Base-by-base conservation (phyloP, 2,797 vertebrate genomes). In the Lepus oiostolus region DNA sequence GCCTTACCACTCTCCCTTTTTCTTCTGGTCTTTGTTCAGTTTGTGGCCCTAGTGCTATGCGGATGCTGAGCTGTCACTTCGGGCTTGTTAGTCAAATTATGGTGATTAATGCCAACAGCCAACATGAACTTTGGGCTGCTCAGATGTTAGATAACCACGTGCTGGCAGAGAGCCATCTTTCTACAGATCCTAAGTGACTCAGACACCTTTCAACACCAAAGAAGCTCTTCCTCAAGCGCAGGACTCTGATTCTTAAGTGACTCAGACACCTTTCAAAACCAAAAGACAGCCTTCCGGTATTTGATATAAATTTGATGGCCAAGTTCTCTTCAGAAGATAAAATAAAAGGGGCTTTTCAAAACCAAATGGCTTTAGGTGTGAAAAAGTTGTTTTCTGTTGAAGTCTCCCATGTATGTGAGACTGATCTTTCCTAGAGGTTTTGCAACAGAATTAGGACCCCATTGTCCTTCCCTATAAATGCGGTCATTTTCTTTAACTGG, bases 51-150 rank as follows among this genome's bases (percentile, higher is more conserved):
- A 3, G 14, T 95, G 65, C 92, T 62, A 26, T 16, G 32, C 82
- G 14, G 88, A 94, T 90, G 90, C 77, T 85, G 75, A 96, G 85
- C 96, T 96, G 95, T 97, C 96, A 96, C 81, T 96, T 95, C 5
- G 0, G 76, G 92, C 93, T 96, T 96, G 92, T 96, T 96, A 97
- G 95, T 97, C 97, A 97, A 86, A 96, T 96, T 96, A 93, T 10
- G 76, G 95, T 97, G 97, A 97, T 96, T 97, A 97, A 97, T 96
- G 90, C 97, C 95, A 96, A 97, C 96, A 97, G 96, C 96, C 96
- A 92, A 89, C 72, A 28, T 97, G 97, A 97, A 96, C 97, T 97
- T 97, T 95, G 96, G 87, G 93, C 79, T 30, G 76, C 68, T 94
- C 92, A 80, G 96, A 96, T 96, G 95, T 96, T 96, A 96, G 96